Evolutionary conservation across 1,140 invertebrate genomes (phyloP), one percentile per base, ranked within the genome.

Genomic region (Eueides isabella): DNA sequence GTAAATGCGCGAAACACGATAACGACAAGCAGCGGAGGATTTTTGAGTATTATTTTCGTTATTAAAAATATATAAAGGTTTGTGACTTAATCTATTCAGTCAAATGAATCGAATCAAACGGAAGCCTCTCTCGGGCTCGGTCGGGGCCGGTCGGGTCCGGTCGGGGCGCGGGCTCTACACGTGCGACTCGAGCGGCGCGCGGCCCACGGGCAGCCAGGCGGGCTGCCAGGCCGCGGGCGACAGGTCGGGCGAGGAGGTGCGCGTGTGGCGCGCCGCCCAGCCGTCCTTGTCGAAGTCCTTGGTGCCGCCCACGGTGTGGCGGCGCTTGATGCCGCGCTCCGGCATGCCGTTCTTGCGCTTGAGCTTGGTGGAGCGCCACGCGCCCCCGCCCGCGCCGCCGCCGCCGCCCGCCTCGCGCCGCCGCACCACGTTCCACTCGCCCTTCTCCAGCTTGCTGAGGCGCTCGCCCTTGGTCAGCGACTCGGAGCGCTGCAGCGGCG

Each of bases 261-360:
- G 87, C 76, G 92, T 89, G 85, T 92, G 92, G 28, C 92, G 89
- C 75, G 91, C 91, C 76, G 86, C 85, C 92, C 92, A 93, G 61
- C 91, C 91, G 87, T 92, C 91, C 85, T 93, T 93, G 85, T 93
- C 92, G 85, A 93, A 97, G 87, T 98, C 97, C 85, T 97, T 97
- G 0, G 97, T 97, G 19, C 98, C 97, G 33, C 97, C 97, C 0
- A 98, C 97, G 1, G 98, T 98, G 90, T 98, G 98, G n/a, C 98
- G 94, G 14, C 98, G 94, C 89, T 98, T 97, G 76, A 98, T 97
- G 41, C 96, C 96, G 55, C 96, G 91, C 85, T 96, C 96, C 1
- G 95, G 95, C 95, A 96, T 96, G 38, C 96, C 96, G 85, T 96
- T 96, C 90, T 96, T 96, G 67, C 96, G 88, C 87, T 96, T 96